These are phyloP conservation scores for Lepus townsendii DNA, from an alignment of 2,797 vertebrate species.

Conservation along the genomic window DNA sequence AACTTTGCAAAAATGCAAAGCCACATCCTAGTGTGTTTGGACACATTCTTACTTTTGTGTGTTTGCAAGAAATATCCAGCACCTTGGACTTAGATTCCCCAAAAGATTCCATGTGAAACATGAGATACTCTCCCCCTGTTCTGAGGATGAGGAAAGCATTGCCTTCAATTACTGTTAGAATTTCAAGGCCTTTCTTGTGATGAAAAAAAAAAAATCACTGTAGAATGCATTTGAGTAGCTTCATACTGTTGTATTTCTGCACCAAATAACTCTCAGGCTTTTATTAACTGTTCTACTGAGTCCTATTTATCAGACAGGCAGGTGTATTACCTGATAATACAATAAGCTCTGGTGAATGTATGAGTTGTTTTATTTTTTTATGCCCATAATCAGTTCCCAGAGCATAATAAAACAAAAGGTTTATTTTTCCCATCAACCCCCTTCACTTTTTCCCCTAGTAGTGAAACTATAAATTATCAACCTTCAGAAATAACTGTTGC, in stretches of 20 bases:
- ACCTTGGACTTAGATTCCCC: neutral
- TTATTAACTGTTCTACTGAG: slow-evolving; percentile 90
- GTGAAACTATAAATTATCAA: slow-evolving; percentile 86
- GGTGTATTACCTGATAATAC: slow-evolving; percentile 89
- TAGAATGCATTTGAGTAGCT: slow-evolving; percentile 80
- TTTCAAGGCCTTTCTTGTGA: slow-evolving; percentile 73
- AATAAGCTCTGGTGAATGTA: slow-evolving; percentile 88
- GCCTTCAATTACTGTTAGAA: slow-evolving; percentile 74
- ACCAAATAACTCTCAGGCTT: slow-evolving; percentile 87
- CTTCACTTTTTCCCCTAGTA: slow-evolving; percentile 70
- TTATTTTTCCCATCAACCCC: slow-evolving; percentile 84
- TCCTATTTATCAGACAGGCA: slow-evolving; percentile 90
- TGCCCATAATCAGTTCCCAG: slow-evolving; percentile 87
- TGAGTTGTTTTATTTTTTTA: slow-evolving; percentile 89
- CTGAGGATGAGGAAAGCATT: slow-evolving; percentile 28
- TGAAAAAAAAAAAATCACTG: slow-evolving; percentile 73
- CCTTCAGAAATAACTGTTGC: slow-evolving; percentile 87
- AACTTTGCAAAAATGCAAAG: neutral
- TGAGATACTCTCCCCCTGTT: neutral
- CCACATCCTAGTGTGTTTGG: neutral
- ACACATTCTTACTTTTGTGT: neutral
- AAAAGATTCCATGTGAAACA: neutral
- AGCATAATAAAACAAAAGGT: slow-evolving; percentile 89
- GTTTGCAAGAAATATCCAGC: neutral
- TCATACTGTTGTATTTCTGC: slow-evolving; percentile 82